Evolutionary conservation across 2,113 vertebrate genomes (phyloP).

Genomic region (Mormyrus iriodes): DNA sequence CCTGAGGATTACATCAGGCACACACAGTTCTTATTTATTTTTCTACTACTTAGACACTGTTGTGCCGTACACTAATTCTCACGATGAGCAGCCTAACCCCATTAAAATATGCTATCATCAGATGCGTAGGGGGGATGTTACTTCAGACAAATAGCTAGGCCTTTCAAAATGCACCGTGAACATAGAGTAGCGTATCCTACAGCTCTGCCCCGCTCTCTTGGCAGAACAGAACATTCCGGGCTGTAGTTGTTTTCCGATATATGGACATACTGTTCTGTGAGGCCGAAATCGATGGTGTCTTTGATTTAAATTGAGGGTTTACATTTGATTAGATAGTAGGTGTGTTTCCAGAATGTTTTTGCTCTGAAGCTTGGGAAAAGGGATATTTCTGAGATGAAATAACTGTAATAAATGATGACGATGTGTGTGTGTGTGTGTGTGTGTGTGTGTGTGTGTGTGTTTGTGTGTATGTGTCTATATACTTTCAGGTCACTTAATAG

Average conservation of each 20-base stretch:
- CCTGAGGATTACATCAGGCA: constrained; percentile 41
- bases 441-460: too few species aligned
- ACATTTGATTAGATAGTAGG: not conserved
- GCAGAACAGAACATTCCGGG: not conserved
- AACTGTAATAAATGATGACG: not conserved
- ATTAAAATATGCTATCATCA: not conserved
- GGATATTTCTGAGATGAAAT: not conserved
- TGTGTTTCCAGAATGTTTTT: not conserved
- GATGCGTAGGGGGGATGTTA: not conserved
- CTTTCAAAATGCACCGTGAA: not conserved
- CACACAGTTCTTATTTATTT: not conserved
- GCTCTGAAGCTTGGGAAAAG: not conserved
- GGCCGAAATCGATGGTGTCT: not conserved
- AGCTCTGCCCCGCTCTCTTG: not conserved
- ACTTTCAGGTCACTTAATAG: too few species aligned
- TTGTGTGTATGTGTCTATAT: too few species aligned
- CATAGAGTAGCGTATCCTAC: not conserved
- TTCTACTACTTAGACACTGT: not conserved
- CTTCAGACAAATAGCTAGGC: not conserved
- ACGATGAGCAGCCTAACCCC: not conserved
- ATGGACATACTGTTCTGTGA: not conserved
- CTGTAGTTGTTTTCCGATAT: too few species aligned
- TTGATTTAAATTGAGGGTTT: not conserved
- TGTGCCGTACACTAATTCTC: not conserved
- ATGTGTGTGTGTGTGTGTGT: too few species aligned